Evolutionary conservation across 1,140 invertebrate species (phyloP), one percentile per base, ranked within the genome.

Genomic region (Eurosta solidaginis): DNA sequence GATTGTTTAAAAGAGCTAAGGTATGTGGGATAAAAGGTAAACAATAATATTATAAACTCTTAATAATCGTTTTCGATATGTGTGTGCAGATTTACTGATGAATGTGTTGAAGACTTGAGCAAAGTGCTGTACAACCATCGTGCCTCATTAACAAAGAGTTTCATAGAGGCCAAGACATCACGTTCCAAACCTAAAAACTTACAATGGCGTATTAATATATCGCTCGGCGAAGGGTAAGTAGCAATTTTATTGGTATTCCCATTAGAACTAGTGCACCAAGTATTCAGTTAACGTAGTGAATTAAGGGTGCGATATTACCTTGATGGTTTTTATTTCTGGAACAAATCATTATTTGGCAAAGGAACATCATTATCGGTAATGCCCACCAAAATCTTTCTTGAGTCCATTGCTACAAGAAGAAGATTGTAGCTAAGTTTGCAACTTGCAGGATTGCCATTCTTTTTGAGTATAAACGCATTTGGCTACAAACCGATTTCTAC

Each of bases 151-250:
- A 84, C 84, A 6, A 84, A 82, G 59, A 88, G 87, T 74, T 85
- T 83, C 77, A 76, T 79, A 0, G 85, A 84, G 73, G 87, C 83
- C 0, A 88, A 87, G 81, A 81, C 84, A 75, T 77, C 83, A 68
- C 82, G 86, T 4, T 78, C 82, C 1, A 84, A 85, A 79, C 83
- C 86, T 40, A 79, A 81, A 17, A 84, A 86, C n/a, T 52, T 88
- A 73, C 84, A 88, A 52, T 88, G 86, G 86, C 81, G 86, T 17
- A 87, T 88, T 14, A 88, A 88, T 49, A 85, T 88, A 45, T 87
- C 86, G 7, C 49, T 87, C 25, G 76, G 63, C 5, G 80, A 84
- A 22, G 80, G 81, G 86, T 88, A 80, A 76, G 81, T 4, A 47
- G 20, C 17, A 33, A 49, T 17, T 3, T n/a, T 73, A 45, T 3